These are phyloP conservation scores for Canis aureus DNA, from an alignment of 2,113 vertebrate species.

Conservation along the genomic window DNA sequence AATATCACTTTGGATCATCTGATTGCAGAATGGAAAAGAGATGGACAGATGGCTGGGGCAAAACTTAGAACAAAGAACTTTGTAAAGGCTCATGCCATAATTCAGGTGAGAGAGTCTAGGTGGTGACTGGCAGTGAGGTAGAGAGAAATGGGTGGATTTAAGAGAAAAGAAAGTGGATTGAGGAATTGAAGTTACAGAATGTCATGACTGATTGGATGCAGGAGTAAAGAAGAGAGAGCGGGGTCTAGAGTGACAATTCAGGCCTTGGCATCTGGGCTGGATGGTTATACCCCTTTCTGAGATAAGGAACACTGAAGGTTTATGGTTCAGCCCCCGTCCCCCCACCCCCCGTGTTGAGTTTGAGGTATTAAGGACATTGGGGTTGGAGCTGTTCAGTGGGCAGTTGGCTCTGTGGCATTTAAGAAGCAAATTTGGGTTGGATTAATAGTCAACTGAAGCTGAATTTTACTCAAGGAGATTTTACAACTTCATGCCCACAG, in stretches of 20 bases:
- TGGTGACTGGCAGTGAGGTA: neutral
- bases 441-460: constrained; percentile 17
- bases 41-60: neutral
- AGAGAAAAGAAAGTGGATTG: neutral
- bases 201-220: neutral
- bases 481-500: neutral
- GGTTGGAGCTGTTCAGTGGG: neutral
- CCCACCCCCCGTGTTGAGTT: neutral
- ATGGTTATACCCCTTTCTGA: neutral
- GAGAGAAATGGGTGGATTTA: neutral
- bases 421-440: neutral
- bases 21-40: neutral
- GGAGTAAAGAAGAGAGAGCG: neutral
- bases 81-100: neutral
- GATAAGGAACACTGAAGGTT: neutral
- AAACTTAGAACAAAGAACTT: neutral
- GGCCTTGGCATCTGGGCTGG: neutral
- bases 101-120: neutral
- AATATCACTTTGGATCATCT: neutral
- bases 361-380: neutral
- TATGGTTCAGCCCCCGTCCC: neutral
- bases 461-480: constrained; percentile 36
- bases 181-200: neutral
- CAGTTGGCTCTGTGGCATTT: neutral
- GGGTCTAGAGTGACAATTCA: neutral